Percentiles rank a stretch among this genome's conserved stretches.
Evolutionary conservation across 1,140 invertebrate genomes (phyloP).

Genomic region (Aphidius gifuensis): DNA sequence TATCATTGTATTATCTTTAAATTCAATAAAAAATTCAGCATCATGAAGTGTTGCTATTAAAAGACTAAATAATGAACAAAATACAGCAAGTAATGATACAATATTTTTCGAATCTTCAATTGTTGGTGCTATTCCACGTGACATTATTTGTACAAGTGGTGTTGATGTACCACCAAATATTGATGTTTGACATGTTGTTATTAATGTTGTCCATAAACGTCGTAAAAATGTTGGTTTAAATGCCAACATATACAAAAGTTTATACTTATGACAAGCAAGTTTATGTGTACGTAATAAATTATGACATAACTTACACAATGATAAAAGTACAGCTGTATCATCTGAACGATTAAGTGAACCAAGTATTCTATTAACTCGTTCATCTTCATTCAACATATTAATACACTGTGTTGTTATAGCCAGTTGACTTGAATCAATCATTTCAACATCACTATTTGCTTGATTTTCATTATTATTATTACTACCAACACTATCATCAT

Average conservation of each 20-base stretch:
- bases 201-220: constrained; percentile 69
- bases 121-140: constrained; percentile 65
- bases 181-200: constrained; percentile 56
- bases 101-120: constrained; percentile 69
- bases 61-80: constrained; percentile 80
- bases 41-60: constrained; percentile 84
- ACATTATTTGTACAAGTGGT: constrained; percentile 69
- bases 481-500: too few relatives aligned
- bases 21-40: constrained; percentile 71
- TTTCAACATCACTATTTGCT: constrained; percentile 42
- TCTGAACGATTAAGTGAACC: constrained; percentile 61
- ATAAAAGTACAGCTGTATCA: constrained; percentile 60
- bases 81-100: constrained; percentile 76
- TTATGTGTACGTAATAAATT: constrained; percentile 73
- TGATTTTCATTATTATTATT: constrained; percentile 32
- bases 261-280: constrained; percentile 75
- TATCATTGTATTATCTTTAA: constrained; percentile 9
- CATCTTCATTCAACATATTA: constrained; percentile 64
- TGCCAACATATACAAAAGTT: constrained; percentile 81
- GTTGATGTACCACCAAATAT: constrained; percentile 64
- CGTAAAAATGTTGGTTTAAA: constrained; percentile 81
- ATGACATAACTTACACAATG: constrained; percentile 74
- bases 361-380: constrained; percentile 63
- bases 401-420: constrained; percentile 56
- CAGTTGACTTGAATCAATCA: constrained; percentile 44